A percentile compares a stretch with the other conserved stretches of the same genome.
Evolutionary conservation across 2,888 invertebrate genomes (phyloP).

Genomic region (Ganaspis brasiliensis): DNA sequence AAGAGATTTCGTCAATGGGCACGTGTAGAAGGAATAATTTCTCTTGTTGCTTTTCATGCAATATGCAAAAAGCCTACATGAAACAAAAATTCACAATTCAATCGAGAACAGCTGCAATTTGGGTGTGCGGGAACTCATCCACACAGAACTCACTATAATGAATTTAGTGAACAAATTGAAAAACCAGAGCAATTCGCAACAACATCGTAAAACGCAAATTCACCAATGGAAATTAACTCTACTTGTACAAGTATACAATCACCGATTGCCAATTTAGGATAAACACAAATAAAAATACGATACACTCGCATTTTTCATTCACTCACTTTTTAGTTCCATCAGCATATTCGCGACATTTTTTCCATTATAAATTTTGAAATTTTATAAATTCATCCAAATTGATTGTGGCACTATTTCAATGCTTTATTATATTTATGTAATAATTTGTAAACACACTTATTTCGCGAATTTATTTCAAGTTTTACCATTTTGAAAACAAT

Average conservation of each 20-base stretch:
- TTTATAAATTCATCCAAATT: no score
- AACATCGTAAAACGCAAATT: slow-evolving; percentile 5
- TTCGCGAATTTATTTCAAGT: no score
- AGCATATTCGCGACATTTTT: no score
- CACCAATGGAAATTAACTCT: neutral
- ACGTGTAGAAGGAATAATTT: neutral
- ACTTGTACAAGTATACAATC: neutral
- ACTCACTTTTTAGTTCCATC: neutral
- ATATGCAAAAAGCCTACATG: neutral
- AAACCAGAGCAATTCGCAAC: slow-evolving; percentile 9
- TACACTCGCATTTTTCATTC: neutral
- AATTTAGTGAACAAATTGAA: slow-evolving; percentile 32
- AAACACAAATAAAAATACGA: neutral
- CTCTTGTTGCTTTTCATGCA: neutral
- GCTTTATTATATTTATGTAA: no score
- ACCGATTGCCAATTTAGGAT: slow-evolving; percentile 11
- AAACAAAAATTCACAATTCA: slow-evolving; percentile 14
- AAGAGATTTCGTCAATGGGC: slow-evolving; percentile 2
- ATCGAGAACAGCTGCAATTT: slow-evolving; percentile 15
- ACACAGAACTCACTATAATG: slow-evolving; percentile 1
- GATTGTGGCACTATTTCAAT: no score
- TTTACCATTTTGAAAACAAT: no score
- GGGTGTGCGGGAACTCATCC: neutral
- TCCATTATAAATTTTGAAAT: no score
- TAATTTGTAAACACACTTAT: no score